phyloP scores from a whole-genome alignment of 2,888 invertebrate species.

The Stenolophus ochropezus region DNA sequence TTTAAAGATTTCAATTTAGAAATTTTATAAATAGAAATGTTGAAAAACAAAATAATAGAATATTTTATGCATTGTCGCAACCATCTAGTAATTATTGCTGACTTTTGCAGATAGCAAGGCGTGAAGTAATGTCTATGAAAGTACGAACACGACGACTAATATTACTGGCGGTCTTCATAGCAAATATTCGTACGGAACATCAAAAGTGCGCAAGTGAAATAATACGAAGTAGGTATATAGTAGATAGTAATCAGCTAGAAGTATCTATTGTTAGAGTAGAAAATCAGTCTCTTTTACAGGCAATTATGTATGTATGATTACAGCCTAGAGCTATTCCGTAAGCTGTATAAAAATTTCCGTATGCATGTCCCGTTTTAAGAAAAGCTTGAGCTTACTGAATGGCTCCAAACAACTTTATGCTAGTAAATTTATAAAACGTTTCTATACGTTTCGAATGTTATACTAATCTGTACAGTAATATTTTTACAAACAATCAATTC shows the following conservation, averaged over 20 bases:
- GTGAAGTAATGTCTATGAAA: constrained; percentile 14
- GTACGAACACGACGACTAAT: constrained; percentile 19
- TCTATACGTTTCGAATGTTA: constrained; percentile 38
- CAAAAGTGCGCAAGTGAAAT: constrained; percentile 48
- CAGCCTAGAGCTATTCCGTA: constrained; percentile 52
- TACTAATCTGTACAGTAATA: constrained; percentile 21
- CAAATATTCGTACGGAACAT: constrained; percentile 42
- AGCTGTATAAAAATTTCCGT: constrained; percentile 47
- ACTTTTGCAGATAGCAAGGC: constrained; percentile 16
- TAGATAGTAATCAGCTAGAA: constrained; percentile 47
- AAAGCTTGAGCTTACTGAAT: constrained; percentile 46
- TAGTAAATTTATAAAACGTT: constrained; percentile 38
- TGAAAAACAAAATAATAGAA: not conserved
- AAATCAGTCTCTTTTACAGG: constrained; percentile 69
- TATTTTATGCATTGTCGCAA: not conserved
- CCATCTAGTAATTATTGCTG: constrained; percentile 15
- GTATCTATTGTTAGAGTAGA: constrained; percentile 64
- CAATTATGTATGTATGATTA: constrained; percentile 51
- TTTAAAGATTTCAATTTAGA: too few species aligned
- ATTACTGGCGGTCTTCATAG: constrained; percentile 38
- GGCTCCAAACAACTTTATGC: constrained; percentile 35
- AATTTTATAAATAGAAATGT: too few species aligned
- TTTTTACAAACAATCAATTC: constrained; percentile 40
- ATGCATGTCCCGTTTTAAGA: constrained; percentile 9
- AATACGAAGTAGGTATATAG: constrained; percentile 25